Percentiles rank a stretch among this genome's conserved stretches.
These are phyloP conservation scores for Temnothorax longispinosus DNA, from an alignment of 1,140 invertebrate genomes.

Conservation along the genomic window DNA sequence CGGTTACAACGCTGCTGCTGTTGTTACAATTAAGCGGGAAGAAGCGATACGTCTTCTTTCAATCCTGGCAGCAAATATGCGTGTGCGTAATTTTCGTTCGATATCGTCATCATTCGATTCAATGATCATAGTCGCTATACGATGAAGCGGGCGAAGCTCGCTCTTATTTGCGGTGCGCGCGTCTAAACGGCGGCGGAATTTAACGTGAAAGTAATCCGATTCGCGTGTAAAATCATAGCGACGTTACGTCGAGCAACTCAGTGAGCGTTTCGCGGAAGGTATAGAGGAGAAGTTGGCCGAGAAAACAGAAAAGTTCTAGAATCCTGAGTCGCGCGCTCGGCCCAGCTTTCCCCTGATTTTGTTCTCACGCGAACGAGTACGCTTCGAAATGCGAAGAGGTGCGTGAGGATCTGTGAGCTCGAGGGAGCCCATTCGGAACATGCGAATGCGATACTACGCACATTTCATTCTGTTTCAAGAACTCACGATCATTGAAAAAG, in stretches of 20 bases:
- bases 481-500: no score
- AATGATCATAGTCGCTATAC: neutral
- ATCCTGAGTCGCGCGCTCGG: slow-evolving; percentile 24
- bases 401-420: neutral
- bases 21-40: slow-evolving; percentile 7
- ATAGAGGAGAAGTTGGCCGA: slow-evolving; percentile 55
- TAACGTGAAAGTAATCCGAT: slow-evolving; percentile 67
- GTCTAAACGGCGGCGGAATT: slow-evolving; percentile 41
- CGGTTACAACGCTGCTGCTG: neutral
- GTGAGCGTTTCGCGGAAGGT: slow-evolving; percentile 31
- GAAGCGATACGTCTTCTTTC: neutral
- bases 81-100: neutral
- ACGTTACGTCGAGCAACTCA: slow-evolving; percentile 33
- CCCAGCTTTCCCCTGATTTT: slow-evolving; percentile 75
- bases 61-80: neutral
- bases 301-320: slow-evolving; percentile 75
- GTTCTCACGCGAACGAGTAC: slow-evolving; percentile 68
- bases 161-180: neutral
- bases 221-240: slow-evolving; percentile 55
- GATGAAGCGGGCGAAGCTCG: slow-evolving; percentile 7
- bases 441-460: neutral
- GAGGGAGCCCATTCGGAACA: neutral
- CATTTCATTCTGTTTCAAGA: neutral
- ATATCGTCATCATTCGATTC: neutral
- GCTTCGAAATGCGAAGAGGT: slow-evolving; percentile 44